Conservation (phyloP, 2,797 vertebrate genomes). For the Coilia nasus region DNA sequence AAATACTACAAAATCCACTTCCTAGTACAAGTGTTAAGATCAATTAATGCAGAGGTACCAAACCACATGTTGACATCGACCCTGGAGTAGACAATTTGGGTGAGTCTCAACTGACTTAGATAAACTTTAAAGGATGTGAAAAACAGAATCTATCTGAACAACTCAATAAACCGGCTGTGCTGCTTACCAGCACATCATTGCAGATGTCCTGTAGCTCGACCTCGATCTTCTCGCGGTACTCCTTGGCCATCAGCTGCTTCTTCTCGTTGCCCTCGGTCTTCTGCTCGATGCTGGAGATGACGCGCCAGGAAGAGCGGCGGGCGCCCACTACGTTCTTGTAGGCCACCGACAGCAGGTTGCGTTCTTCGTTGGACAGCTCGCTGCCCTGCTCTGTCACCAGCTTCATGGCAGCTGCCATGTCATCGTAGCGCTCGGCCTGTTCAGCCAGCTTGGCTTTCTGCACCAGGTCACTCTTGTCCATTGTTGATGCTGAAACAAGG, state of each 20-base stretch:
- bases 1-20: neutral
- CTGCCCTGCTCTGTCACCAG: constrained; percentile 89
- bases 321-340: constrained; percentile 99
- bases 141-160: no score
- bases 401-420: constrained; percentile 97
- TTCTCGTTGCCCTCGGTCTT: constrained; percentile 96
- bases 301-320: constrained; percentile 96
- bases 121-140: neutral
- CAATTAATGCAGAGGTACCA: neutral
- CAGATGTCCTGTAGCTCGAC: constrained; percentile 94
- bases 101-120: neutral
- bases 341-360: constrained; percentile 97
- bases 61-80: neutral
- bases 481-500: constrained; percentile 70
- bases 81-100: neutral
- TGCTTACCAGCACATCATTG: constrained; percentile 93
- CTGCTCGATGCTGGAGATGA: constrained; percentile 98
- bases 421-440: constrained; percentile 97
- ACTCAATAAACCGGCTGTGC: neutral
- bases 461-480: constrained; percentile 97
- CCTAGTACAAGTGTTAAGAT: neutral
- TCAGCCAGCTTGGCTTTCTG: constrained; percentile 99
- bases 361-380: constrained; percentile 95
- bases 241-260: constrained; percentile 94
- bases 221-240: constrained; percentile 97